phyloP scores from a whole-genome alignment of 2,888 invertebrate genomes.

The Balanococcus diminutus region DNA sequence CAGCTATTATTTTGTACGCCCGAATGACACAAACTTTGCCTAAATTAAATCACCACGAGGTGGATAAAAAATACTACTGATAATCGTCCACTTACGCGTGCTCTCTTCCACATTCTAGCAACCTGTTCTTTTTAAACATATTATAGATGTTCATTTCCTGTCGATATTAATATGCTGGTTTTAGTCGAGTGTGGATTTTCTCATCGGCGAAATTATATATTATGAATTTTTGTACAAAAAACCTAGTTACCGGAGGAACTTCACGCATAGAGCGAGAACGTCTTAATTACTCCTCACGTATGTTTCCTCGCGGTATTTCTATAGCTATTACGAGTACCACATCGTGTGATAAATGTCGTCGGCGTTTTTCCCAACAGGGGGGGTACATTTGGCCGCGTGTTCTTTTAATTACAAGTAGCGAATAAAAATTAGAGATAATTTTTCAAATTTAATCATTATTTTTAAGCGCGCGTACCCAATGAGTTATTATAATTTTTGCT shows the following conservation, averaged over 20 bases:
- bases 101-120: neutral
- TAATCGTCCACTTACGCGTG: neutral
- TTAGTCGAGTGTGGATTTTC: too few relatives aligned
- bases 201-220: neutral
- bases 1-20: neutral
- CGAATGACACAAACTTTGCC: neutral
- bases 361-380: neutral
- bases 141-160: too few relatives aligned
- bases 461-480: neutral
- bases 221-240: neutral
- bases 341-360: conserved; percentile 2
- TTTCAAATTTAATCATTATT: conserved; percentile 41
- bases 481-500: conserved; percentile 33
- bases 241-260: neutral
- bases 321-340: neutral
- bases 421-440: conserved; percentile 36
- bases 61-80: neutral
- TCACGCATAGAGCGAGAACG: neutral
- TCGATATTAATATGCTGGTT: too few relatives aligned
- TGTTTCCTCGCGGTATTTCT: neutral
- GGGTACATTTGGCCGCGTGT: neutral
- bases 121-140: too few relatives aligned
- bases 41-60: neutral
- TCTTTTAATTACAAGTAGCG: conserved; percentile 21
- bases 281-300: neutral